Evolutionary conservation across 53 echinoderm and acorn worm genomes (phyloP).

Genomic region (Holothuria leucospilota): DNA sequence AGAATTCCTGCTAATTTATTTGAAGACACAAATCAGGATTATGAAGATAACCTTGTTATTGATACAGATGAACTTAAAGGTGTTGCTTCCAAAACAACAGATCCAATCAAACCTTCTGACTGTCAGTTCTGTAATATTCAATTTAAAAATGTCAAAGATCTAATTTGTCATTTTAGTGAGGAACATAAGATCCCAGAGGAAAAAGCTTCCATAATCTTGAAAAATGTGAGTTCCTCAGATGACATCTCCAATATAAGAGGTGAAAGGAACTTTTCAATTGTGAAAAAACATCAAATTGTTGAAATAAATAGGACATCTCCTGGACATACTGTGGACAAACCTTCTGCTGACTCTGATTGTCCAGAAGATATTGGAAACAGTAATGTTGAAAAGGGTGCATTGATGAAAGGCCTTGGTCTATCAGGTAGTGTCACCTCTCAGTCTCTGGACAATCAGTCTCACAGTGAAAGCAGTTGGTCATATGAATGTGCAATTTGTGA

Average conservation of each 20-base stretch:
- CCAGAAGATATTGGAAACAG: neutral
- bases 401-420: slow-evolving; percentile 22
- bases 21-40: slow-evolving; percentile 22
- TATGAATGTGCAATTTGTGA: slow-evolving; percentile 20
- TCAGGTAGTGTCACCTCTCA: neutral
- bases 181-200: slow-evolving; percentile 46
- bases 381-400: neutral
- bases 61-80: neutral
- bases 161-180: slow-evolving; percentile 10
- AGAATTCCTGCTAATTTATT: slow-evolving; percentile 36
- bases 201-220: slow-evolving; percentile 15
- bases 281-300: too few relatives aligned
- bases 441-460: neutral
- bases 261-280: too few relatives aligned
- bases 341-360: too few relatives aligned
- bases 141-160: slow-evolving; percentile 17
- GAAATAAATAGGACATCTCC: too few relatives aligned
- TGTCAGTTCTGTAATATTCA: slow-evolving; percentile 17
- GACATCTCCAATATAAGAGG: too few relatives aligned
- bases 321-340: too few relatives aligned
- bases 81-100: neutral
- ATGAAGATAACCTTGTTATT: slow-evolving; percentile 1
- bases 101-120: neutral
- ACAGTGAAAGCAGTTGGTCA: neutral
- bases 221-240: slow-evolving; percentile 1